Percentiles rank a stretch among this genome's conserved stretches.
Conservation (phyloP, 1,140 invertebrate genomes). For the Leptinotarsa lineolata region DNA sequence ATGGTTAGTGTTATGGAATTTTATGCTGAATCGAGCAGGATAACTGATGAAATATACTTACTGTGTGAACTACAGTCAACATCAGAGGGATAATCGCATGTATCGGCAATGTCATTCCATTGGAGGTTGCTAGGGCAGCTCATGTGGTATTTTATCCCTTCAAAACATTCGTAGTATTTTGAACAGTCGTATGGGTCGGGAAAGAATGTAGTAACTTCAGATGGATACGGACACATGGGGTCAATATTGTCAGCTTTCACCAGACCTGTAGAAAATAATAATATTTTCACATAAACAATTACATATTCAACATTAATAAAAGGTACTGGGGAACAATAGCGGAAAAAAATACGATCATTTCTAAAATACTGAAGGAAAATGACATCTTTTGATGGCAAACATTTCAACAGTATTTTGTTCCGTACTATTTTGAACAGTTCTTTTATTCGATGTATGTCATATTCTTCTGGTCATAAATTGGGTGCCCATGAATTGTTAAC, state of each 20-base stretch:
- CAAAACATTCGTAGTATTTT: conserved; percentile 26
- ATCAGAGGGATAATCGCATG: conserved; percentile 35
- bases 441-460: too few species aligned
- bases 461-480: too few species aligned
- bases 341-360: background rate
- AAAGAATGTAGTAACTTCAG: conserved; percentile 11
- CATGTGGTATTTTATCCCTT: conserved; percentile 12
- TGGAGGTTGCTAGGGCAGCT: background rate
- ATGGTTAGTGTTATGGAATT: too few species aligned
- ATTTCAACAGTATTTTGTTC: too few species aligned
- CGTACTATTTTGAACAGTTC: too few species aligned
- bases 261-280: background rate
- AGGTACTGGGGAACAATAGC: background rate
- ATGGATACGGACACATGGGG: conserved; percentile 27
- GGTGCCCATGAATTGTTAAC: too few species aligned
- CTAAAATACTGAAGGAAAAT: too few species aligned
- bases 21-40: too few species aligned
- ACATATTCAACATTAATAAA: background rate
- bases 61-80: conserved; percentile 13
- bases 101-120: conserved; percentile 19
- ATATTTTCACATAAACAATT: background rate
- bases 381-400: too few species aligned
- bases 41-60: too few species aligned
- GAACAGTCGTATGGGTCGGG: conserved; percentile 12
- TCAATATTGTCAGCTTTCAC: background rate